These are phyloP conservation scores for Heterodera carotae DNA, from an alignment of 1,140 invertebrate species.

Conservation along the genomic window DNA sequence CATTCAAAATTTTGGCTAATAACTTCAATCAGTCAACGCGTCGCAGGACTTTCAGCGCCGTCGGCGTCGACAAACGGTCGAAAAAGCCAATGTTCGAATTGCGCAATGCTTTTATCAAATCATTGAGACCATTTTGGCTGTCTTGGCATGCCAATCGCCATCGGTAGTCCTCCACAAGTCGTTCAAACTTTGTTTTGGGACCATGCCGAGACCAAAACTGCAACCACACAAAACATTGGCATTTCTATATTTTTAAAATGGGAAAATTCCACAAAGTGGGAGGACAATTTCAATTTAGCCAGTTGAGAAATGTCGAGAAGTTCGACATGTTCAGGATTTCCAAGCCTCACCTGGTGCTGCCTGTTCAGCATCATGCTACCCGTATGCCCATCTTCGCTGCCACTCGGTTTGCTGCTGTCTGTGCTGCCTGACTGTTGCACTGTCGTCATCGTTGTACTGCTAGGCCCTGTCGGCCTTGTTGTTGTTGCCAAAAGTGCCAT, in stretches of 20 bases:
- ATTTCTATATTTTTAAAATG: slow-evolving; percentile 14
- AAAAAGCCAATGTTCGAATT: slow-evolving; percentile 57
- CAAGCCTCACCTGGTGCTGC: slow-evolving; percentile 16
- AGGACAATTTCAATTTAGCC: no score
- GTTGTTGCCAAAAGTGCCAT: not conserved
- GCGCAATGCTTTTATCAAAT: slow-evolving; percentile 53
- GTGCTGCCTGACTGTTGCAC: not conserved
- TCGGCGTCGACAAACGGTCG: slow-evolving; percentile 31
- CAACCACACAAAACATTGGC: slow-evolving; percentile 17
- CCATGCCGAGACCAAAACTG: slow-evolving; percentile 45
- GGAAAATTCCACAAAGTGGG: no score
- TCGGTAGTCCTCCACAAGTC: slow-evolving; percentile 52
- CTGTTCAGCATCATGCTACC: slow-evolving; percentile 20
- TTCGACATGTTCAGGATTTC: no score
- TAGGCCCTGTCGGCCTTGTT: not conserved
- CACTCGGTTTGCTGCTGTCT: not conserved
- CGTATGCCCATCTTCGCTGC: not conserved
- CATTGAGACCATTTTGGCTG: slow-evolving; percentile 52
- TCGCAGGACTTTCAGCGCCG: slow-evolving; percentile 18
- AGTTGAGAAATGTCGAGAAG: slow-evolving; percentile 1
- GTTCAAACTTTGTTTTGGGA: slow-evolving; percentile 51
- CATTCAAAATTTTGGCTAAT: not conserved
- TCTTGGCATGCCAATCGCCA: slow-evolving; percentile 46
- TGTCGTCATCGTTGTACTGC: not conserved
- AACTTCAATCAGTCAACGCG: slow-evolving; percentile 16